Evolutionary conservation across 2,888 invertebrate species (phyloP).

Genomic region (Rhodophaea formosa): DNA sequence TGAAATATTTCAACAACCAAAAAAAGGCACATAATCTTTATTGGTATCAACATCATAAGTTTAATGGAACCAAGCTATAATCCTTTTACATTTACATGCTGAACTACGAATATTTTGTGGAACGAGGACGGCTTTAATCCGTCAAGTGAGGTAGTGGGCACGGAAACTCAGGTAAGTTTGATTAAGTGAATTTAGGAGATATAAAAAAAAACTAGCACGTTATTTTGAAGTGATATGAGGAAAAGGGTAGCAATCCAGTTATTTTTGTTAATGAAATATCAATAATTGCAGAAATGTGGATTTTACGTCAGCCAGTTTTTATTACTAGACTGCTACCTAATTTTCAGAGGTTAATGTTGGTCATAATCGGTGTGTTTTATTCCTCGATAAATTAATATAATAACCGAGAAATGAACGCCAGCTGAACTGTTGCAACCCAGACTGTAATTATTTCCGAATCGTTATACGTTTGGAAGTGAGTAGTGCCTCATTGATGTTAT

Average conservation of each 20-base stretch:
- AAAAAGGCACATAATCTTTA: conserved; percentile 51
- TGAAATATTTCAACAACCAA: conserved; percentile 31
- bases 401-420: conserved; percentile 3
- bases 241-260: not conserved
- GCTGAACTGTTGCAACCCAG: not conserved
- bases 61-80: conserved; percentile 61
- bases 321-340: not conserved
- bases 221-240: too few species aligned
- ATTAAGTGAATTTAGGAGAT: conserved; percentile 31
- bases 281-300: not conserved
- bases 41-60: conserved; percentile 55
- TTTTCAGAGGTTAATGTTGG: not conserved
- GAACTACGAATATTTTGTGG: conserved; percentile 58
- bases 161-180: conserved; percentile 55
- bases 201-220: too few species aligned
- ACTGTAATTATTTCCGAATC: conserved; percentile 7
- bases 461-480: conserved; percentile 2
- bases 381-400: conserved; percentile 6
- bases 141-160: conserved; percentile 54
- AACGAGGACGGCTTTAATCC: conserved; percentile 65
- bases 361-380: conserved; percentile 1
- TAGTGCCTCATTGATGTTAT: conserved; percentile 19
- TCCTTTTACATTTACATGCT: conserved; percentile 62
- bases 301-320: not conserved
- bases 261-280: not conserved